Conservation (phyloP, 2,888 invertebrate species). For the Pheosia gnoma region DNA sequence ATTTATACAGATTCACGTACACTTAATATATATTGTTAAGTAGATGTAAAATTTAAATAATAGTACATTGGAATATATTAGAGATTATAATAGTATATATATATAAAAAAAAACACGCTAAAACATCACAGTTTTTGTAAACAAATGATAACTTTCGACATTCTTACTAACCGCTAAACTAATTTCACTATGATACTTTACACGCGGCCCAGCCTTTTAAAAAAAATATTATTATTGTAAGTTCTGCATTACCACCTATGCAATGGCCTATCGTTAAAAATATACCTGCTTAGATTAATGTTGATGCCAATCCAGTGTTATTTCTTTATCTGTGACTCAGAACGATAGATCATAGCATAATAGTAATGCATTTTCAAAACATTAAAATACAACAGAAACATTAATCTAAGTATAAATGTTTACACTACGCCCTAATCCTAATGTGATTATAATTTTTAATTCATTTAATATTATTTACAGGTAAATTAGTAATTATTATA, state of each 20-base stretch:
- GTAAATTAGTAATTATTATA: slow-evolving; percentile 52
- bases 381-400: slow-evolving; percentile 32
- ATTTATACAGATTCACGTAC: neutral
- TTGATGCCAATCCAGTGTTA: too few species aligned
- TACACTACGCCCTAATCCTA: slow-evolving; percentile 26
- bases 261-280: slow-evolving; percentile 19
- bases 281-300: neutral
- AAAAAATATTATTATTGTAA: slow-evolving; percentile 3
- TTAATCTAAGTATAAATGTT: slow-evolving; percentile 30
- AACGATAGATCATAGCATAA: slow-evolving; percentile 20
- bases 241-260: slow-evolving; percentile 11
- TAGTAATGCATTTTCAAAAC: slow-evolving; percentile 9
- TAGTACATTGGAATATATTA: slow-evolving; percentile 2
- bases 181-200: slow-evolving; percentile 45
- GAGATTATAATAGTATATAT: neutral
- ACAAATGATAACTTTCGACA: slow-evolving; percentile 9
- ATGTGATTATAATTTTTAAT: slow-evolving; percentile 41
- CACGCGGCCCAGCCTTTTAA: slow-evolving; percentile 72
- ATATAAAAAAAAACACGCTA: slow-evolving; percentile 14
- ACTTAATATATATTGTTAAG: neutral
- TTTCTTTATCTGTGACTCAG: too few species aligned
- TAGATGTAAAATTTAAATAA: neutral
- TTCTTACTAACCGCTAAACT: slow-evolving; percentile 20
- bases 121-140: slow-evolving; percentile 46
- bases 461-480: slow-evolving; percentile 65